Evolutionary conservation across 2,888 invertebrate genomes (phyloP).

Genomic region (Polymixis lichenea): DNA sequence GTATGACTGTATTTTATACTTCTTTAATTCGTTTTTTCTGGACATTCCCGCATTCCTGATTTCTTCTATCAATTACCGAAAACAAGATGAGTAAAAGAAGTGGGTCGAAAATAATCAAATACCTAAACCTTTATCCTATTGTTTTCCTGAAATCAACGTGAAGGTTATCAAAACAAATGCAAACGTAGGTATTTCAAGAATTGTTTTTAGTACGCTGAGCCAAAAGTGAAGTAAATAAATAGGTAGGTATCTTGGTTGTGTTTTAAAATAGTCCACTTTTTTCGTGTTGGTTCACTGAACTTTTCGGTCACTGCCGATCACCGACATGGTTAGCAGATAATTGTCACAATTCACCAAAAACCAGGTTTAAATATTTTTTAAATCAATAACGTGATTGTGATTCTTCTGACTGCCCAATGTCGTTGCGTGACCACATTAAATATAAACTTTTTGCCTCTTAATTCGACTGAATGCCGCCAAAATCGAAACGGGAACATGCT

Average conservation of each 20-base stretch:
- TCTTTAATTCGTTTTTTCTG: constrained; percentile 13
- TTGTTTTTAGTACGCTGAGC: constrained; percentile 52
- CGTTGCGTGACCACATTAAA: constrained; percentile 28
- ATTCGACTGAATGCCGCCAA: constrained; percentile 15
- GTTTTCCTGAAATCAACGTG: constrained; percentile 22
- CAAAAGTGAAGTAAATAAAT: constrained; percentile 50
- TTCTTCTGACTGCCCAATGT: constrained; percentile 26
- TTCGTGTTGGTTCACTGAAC: constrained; percentile 79
- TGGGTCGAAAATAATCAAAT: constrained; percentile 2
- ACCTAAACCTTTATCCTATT: constrained; percentile 11
- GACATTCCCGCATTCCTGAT: not conserved
- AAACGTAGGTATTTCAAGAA: constrained; percentile 44
- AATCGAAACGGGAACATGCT: constrained; percentile 7
- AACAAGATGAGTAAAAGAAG: not conserved
- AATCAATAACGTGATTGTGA: constrained; percentile 1
- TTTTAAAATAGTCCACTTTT: constrained; percentile 72
- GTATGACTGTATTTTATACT: constrained; percentile 34
- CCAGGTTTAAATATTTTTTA: constrained; percentile 4
- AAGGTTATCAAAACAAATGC: constrained; percentile 47
- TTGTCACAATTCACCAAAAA: constrained; percentile 65
- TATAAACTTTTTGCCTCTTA: constrained; percentile 11
- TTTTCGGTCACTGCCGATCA: constrained; percentile 76
- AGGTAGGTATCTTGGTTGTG: constrained; percentile 55
- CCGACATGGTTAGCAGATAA: constrained; percentile 70
- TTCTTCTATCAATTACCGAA: constrained; percentile 6